phyloP scores from a whole-genome alignment of 1,140 invertebrate genomes.

The Apocrypta bakeri region DNA sequence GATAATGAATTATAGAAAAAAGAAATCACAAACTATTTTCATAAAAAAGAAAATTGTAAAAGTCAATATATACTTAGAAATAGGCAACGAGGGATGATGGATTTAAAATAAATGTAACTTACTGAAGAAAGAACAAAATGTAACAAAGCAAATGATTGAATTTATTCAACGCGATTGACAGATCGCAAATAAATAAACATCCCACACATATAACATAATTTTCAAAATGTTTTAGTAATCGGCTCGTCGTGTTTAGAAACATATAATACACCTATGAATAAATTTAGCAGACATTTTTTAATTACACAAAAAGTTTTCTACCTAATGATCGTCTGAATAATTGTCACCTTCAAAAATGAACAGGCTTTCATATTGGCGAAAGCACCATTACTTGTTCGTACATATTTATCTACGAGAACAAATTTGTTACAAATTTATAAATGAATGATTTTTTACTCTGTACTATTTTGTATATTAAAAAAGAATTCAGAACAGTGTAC shows the following conservation, averaged over 20 bases:
- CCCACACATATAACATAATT: constrained; percentile 12
- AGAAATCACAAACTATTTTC: constrained; percentile 68
- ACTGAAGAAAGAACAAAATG: constrained; percentile 17
- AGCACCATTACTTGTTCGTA: constrained; percentile 15
- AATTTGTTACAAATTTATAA: neutral
- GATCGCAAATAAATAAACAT: constrained; percentile 26
- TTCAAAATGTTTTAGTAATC: constrained; percentile 9
- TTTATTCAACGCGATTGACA: constrained; percentile 23
- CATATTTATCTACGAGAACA: neutral
- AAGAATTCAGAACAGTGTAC: neutral
- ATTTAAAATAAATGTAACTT: constrained; percentile 5
- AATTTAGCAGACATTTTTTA: neutral
- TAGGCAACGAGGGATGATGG: constrained; percentile 24
- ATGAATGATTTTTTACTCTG: too few relatives aligned
- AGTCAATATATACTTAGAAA: constrained; percentile 68
- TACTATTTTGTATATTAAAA: neutral
- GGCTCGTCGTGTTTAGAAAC: constrained; percentile 7
- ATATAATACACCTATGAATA: neutral
- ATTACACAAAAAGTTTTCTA: constrained; percentile 16
- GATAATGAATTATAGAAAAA: constrained; percentile 43
- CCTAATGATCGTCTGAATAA: neutral
- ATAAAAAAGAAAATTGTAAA: constrained; percentile 70
- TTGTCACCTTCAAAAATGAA: neutral
- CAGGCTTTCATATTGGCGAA: neutral
- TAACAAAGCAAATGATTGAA: constrained; percentile 30